Conservation (phyloP, 1,140 invertebrate genomes). For the Microplitis mediator region DNA sequence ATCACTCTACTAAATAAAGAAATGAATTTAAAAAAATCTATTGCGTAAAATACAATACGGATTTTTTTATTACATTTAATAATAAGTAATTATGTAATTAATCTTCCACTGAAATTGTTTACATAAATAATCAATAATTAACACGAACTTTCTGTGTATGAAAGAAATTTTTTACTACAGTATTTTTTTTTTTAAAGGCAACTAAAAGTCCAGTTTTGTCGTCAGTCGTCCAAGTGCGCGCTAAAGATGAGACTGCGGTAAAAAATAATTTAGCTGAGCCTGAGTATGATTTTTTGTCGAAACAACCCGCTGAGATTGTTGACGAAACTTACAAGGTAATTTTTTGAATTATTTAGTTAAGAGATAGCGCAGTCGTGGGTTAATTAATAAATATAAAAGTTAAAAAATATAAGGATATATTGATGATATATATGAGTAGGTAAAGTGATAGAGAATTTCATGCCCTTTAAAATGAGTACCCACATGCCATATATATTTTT, state of each 20-base stretch:
- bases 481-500: too few relatives aligned
- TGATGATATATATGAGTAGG: too few relatives aligned
- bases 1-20: not conserved
- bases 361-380: not conserved
- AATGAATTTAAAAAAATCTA: not conserved
- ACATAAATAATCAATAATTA: not conserved
- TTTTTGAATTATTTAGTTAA: not conserved
- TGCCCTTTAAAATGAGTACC: too few relatives aligned
- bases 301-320: constrained; percentile 79
- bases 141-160: not conserved
- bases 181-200: constrained; percentile 21
- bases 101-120: not conserved
- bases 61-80: too few relatives aligned
- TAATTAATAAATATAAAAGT: too few relatives aligned
- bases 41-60: constrained; percentile 11
- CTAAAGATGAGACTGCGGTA: constrained; percentile 53
- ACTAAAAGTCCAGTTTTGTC: constrained; percentile 44
- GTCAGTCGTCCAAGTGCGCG: constrained; percentile 42
- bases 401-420: too few relatives aligned
- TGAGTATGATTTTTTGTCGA: constrained; percentile 82
- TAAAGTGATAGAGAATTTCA: too few relatives aligned
- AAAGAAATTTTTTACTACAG: not conserved
- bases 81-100: too few relatives aligned
- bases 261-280: constrained; percentile 78
- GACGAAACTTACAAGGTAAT: constrained; percentile 76